These are phyloP conservation scores for Onychomys torridus DNA, from an alignment of 2,797 vertebrate genomes.

Conservation along the genomic window DNA sequence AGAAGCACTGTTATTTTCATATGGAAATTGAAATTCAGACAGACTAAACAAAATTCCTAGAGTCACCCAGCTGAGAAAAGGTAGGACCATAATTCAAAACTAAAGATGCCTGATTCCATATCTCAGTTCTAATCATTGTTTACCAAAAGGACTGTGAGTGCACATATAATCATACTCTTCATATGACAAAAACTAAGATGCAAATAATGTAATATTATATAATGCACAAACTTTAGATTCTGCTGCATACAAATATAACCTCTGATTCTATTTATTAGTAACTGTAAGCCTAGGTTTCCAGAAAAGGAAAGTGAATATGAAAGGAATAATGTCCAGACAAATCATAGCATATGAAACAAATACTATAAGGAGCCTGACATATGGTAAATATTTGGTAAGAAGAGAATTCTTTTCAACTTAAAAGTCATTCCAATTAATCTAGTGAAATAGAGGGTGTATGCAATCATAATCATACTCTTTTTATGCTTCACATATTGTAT, in stretches of 20 bases:
- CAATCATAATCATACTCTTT: background rate
- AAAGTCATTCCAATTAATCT: background rate
- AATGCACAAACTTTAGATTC: constrained; percentile 49
- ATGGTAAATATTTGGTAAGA: constrained; percentile 28
- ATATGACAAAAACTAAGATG: background rate
- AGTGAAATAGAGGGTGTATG: background rate
- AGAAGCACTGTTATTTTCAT: constrained; percentile 20
- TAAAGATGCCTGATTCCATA: background rate
- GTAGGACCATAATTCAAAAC: constrained; percentile 22
- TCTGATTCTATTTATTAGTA: constrained; percentile 45
- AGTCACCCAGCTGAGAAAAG: background rate
- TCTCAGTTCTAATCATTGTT: background rate
- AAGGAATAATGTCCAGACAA: constrained; percentile 42
- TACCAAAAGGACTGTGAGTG: background rate
- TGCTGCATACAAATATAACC: background rate
- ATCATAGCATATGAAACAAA: background rate
- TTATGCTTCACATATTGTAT: background rate
- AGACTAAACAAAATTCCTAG: constrained; percentile 25
- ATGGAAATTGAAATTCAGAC: constrained; percentile 35
- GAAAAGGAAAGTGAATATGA: constrained; percentile 1
- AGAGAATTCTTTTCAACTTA: background rate
- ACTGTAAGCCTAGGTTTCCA: constrained; percentile 20
- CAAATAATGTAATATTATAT: background rate
- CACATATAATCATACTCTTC: background rate
- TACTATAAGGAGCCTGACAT: background rate